These are phyloP conservation scores for Lycaon pictus DNA, from an alignment of 2,113 vertebrate species.

Conservation along the genomic window DNA sequence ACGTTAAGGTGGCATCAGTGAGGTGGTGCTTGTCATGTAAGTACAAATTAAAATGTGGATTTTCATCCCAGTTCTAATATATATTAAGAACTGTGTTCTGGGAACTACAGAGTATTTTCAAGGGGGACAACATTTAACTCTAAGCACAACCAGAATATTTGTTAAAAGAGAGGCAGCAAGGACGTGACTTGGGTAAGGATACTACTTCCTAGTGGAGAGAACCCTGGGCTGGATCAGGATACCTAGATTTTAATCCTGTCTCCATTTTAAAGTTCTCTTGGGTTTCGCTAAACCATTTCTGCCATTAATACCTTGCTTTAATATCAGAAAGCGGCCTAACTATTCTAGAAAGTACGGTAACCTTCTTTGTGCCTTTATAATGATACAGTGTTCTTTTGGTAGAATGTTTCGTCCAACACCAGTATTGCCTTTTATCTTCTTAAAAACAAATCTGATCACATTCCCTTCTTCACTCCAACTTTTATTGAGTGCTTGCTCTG, in stretches of 20 bases:
- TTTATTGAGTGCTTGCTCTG: background rate
- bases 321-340: background rate
- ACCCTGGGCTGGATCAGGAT: background rate
- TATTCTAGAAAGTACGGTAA: background rate
- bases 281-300: slow-evolving; percentile 20
- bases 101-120: background rate
- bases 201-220: background rate
- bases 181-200: background rate
- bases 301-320: background rate
- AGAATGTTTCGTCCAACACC: background rate
- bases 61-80: background rate
- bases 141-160: slow-evolving; percentile 5
- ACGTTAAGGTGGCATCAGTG: background rate
- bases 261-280: background rate
- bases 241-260: background rate
- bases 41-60: background rate
- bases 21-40: background rate
- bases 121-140: background rate
- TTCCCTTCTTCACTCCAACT: background rate
- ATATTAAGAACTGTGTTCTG: background rate
- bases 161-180: background rate
- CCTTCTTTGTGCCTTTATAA: background rate
- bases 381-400: background rate
- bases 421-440: background rate
- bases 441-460: background rate